phyloP scores from a whole-genome alignment of 1,140 invertebrate species.

The Zeugodacus cucurbitae region DNA sequence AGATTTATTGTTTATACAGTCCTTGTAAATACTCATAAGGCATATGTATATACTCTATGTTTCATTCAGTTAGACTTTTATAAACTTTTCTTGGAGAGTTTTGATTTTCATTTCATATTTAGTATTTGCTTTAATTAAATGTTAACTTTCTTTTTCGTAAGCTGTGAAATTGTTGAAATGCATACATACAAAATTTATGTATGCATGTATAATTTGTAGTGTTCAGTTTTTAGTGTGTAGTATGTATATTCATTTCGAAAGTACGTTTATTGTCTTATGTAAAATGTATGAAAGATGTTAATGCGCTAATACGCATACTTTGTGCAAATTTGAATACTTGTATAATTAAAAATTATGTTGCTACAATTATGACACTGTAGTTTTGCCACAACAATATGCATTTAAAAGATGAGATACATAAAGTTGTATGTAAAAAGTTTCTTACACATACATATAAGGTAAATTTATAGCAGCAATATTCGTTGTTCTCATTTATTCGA shows the following conservation, averaged over 20 bases:
- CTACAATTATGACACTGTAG: neutral
- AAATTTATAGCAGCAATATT: constrained; percentile 34
- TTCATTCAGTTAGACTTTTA: neutral
- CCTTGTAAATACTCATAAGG: neutral
- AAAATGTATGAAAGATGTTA: neutral
- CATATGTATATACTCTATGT: neutral
- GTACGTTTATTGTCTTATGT: neutral
- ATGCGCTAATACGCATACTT: neutral
- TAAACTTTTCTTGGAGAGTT: neutral
- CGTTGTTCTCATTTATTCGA: constrained; percentile 38
- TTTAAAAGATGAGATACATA: too few species aligned
- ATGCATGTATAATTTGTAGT: neutral
- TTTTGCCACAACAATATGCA: neutral
- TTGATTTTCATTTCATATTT: neutral
- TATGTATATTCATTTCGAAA: neutral
- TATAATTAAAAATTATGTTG: neutral
- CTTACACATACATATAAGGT: neutral
- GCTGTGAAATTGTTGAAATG: neutral
- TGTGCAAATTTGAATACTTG: neutral
- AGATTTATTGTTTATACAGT: constrained; percentile 3
- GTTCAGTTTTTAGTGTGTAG: neutral
- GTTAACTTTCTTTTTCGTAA: constrained; percentile 25
- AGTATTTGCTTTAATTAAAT: neutral
- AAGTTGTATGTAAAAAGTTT: too few species aligned
- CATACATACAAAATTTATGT: neutral